phyloP scores from a whole-genome alignment of 2,113 vertebrate genomes.

The Uria lomvia region DNA sequence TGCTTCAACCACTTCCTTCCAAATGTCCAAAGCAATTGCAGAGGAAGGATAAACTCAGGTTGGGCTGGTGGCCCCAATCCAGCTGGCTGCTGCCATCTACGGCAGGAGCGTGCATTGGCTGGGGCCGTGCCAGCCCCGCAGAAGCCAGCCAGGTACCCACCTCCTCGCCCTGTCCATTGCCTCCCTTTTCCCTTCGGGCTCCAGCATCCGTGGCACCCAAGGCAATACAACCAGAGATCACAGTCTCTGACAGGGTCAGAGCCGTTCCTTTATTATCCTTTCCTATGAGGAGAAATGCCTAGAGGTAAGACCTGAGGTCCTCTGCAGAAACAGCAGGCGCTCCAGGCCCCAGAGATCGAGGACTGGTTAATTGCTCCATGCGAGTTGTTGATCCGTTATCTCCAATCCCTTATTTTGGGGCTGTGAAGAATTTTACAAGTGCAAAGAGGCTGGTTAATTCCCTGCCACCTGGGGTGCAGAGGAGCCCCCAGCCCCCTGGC shows the following conservation, averaged over 20 bases:
- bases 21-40: background rate
- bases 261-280: background rate
- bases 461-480: background rate
- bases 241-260: background rate
- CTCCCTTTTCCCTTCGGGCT: rapidly evolving
- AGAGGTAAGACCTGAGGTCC: background rate
- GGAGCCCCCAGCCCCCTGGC: no score
- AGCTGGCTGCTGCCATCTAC: background rate
- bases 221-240: background rate
- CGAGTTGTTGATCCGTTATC: rapidly evolving
- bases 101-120: rapidly evolving
- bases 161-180: rapidly evolving
- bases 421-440: background rate
- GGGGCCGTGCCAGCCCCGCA: background rate
- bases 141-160: background rate
- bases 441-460: rapidly evolving
- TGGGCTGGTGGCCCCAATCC: background rate
- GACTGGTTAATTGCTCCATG: background rate
- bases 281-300: background rate
- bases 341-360: rapidly evolving
- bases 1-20: background rate
- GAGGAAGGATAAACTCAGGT: background rate
- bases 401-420: background rate
- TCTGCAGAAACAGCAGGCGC: background rate
- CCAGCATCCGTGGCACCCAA: background rate